Evolutionary conservation across 2,797 vertebrate species (phyloP).

Genomic region (Nothura maculosa): DNA sequence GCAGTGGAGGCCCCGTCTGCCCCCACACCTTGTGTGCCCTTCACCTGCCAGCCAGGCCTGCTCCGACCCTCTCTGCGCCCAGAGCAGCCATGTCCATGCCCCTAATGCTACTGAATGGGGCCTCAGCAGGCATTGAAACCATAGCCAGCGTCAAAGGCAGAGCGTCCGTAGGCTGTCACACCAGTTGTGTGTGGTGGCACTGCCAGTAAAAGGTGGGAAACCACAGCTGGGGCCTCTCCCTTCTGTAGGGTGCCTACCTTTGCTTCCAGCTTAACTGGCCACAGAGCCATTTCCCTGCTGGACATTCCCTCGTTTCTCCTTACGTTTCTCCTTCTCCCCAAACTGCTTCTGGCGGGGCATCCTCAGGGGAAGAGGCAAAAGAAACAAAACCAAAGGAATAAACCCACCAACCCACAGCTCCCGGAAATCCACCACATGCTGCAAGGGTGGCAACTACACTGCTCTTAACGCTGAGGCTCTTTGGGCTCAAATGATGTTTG

Average conservation of each 20-base stretch:
- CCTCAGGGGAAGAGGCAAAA: neutral
- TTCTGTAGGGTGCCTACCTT: neutral
- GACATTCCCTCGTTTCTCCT: neutral
- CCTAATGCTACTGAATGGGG: neutral
- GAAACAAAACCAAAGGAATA: fast-evolving
- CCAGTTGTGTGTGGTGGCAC: neutral
- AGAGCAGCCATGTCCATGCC: fast-evolving
- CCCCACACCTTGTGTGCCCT: neutral
- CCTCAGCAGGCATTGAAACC: neutral
- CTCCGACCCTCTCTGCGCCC: neutral
- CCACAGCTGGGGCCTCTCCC: fast-evolving
- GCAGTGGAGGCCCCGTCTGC: neutral
- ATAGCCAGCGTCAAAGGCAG: neutral
- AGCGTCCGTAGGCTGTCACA: neutral
- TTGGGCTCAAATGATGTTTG: too few relatives aligned
- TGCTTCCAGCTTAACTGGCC: neutral
- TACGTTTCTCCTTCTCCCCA: neutral
- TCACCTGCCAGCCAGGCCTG: neutral
- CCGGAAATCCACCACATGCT: neutral
- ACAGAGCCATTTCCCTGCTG: neutral
- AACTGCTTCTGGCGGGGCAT: neutral
- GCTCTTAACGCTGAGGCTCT: slow-evolving; percentile 15
- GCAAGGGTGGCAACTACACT: neutral
- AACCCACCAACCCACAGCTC: neutral
- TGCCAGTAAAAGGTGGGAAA: neutral